Conservation (phyloP, 2,888 invertebrate genomes). For the Plagodis dolabraria region DNA sequence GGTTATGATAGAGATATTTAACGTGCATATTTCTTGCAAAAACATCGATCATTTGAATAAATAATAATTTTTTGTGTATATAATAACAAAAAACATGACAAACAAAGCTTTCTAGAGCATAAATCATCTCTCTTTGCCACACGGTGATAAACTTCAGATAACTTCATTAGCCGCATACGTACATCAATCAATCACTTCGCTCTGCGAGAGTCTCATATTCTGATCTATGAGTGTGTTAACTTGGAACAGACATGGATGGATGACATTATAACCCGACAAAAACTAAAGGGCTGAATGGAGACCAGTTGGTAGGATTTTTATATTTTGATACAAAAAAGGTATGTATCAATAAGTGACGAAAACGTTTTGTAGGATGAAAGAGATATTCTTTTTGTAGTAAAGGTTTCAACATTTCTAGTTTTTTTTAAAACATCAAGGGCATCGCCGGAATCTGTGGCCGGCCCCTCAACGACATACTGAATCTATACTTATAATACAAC, state of each 20-base stretch:
- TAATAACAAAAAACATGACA: no score
- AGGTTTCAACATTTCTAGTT: no score
- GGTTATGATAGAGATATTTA: no score
- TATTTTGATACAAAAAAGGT: background rate
- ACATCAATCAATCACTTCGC: constrained; percentile 35
- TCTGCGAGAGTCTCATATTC: constrained; percentile 27
- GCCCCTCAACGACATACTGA: no score
- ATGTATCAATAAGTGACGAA: background rate
- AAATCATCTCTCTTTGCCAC: constrained; percentile 11
- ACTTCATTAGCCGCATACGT: constrained; percentile 20
- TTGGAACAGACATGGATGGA: constrained; percentile 33
- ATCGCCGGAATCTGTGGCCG: no score
- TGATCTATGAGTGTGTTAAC: constrained; percentile 24
- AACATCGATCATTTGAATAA: no score
- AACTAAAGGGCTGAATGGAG: constrained; percentile 7
- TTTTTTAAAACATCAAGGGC: no score
- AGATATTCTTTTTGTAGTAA: no score
- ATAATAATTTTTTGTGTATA: no score
- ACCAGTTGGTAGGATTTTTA: background rate
- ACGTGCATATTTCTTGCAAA: no score
- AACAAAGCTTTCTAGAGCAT: background rate
- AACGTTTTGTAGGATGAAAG: no score
- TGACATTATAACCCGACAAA: constrained; percentile 18
- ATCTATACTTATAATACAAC: no score
- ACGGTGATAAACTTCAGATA: constrained; percentile 19